Percentiles rank a stretch among this genome's conserved stretches.
These are phyloP conservation scores for Aspidoscelis tigris DNA, from an alignment of 2,113 vertebrate genomes.

Conservation along the genomic window DNA sequence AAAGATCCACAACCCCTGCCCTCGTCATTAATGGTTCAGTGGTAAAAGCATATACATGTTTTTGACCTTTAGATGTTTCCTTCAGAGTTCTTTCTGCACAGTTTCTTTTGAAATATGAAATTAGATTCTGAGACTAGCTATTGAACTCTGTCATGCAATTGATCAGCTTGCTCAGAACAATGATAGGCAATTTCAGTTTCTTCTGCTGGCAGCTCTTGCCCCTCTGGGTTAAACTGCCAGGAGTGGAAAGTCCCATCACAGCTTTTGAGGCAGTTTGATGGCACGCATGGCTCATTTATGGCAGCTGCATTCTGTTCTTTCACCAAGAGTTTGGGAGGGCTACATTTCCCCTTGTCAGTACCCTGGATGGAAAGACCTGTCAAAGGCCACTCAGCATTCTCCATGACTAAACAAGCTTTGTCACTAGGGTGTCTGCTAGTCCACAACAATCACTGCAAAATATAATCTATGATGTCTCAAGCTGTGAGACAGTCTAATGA, in stretches of 20 bases:
- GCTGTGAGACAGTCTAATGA: too few relatives aligned
- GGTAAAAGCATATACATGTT: constrained; percentile 13
- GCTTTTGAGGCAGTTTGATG: neutral
- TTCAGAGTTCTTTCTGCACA: neutral
- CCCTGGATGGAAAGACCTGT: neutral
- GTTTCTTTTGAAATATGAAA: constrained; percentile 22
- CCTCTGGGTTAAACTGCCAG: neutral
- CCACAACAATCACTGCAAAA: neutral
- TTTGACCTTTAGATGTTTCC: constrained; percentile 10
- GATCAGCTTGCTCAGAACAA: neutral
- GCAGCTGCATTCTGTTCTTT: neutral
- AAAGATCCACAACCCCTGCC: neutral
- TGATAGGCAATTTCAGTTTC: neutral
- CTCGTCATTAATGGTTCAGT: constrained; percentile 5
- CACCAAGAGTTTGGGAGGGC: neutral
- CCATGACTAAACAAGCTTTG: neutral
- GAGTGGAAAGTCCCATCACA: neutral
- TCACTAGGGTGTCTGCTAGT: neutral
- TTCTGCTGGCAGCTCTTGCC: neutral
- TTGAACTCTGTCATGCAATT: constrained; percentile 14
- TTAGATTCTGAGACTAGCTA: neutral
- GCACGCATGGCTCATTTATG: neutral
- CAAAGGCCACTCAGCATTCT: neutral
- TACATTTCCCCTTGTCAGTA: neutral
- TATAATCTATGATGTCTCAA: too few relatives aligned